phyloP scores from a whole-genome alignment of 2,888 invertebrate species.

The Congeria kusceri region DNA sequence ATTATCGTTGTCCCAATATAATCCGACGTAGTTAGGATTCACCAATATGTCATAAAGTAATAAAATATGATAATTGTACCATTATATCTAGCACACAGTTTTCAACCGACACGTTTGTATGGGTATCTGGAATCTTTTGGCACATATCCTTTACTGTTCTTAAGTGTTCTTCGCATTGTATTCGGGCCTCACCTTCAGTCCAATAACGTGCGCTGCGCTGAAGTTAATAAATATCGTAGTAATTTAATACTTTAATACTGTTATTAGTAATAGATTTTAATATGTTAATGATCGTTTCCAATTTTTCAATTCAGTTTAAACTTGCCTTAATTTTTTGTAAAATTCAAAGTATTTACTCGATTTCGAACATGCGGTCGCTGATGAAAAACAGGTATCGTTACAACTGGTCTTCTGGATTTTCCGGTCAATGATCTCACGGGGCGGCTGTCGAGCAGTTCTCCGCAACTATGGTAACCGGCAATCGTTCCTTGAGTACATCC shows the following conservation, averaged over 20 bases:
- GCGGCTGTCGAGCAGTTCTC: slow-evolving; percentile 15
- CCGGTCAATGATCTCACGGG: slow-evolving; percentile 7
- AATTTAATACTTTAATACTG: not conserved
- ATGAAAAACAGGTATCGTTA: slow-evolving; percentile 4
- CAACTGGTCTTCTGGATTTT: slow-evolving; percentile 9
- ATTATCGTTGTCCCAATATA: no score
- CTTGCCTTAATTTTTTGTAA: no score
- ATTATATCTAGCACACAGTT: slow-evolving; percentile 34
- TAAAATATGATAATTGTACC: not conserved
- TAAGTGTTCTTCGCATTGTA: slow-evolving; percentile 7
- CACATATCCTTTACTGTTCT: not conserved
- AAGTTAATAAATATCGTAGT: not conserved
- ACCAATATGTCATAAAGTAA: no score
- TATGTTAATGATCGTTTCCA: no score
- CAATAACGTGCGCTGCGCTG: not conserved
- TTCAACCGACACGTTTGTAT: slow-evolving; percentile 27
- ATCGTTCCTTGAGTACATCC: slow-evolving; percentile 15
- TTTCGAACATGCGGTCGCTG: not conserved
- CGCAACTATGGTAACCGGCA: slow-evolving; percentile 29
- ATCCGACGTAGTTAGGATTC: no score
- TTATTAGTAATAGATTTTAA: not conserved
- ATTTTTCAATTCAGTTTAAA: no score
- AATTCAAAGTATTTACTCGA: no score
- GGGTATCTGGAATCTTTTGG: slow-evolving; percentile 25
- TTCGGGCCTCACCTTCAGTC: not conserved